Evolutionary conservation across 2,888 invertebrate genomes (phyloP), one percentile per base, ranked within the genome.

Genomic region (Fragum fragum): DNA sequence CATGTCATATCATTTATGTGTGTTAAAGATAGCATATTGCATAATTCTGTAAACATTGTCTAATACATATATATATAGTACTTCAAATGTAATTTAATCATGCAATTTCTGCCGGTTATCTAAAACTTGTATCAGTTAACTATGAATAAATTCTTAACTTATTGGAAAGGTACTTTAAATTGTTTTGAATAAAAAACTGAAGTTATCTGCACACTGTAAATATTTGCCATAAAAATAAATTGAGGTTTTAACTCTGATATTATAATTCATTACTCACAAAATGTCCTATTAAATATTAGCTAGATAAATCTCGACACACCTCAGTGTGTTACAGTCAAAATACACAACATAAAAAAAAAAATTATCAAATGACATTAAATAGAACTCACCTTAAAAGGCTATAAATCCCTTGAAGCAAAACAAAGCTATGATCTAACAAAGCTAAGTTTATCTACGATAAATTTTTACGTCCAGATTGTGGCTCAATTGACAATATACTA

Each of bases 351-450:
- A 14, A 66, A 66, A 42, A 23, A 66, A 7, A 66, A 39, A 39
- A 66, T 28, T 66, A 32, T 42, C 21, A 66, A 42, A 11, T 42
- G 66, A 39, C 42, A 42, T 66, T 39, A 66, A 66, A 42, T 42
- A 26, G n/a, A 18, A 66, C 66, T 66, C 66, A 66, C 66, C 66
- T 66, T 66, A 66, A 32, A 61, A 32, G 32, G 23, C 9, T 42
- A 42, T 66, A 66, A 42, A 66, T 66, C 66, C 66, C 66, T 32
- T 66, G 29, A 42, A 66, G 66, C 42, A 21, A 66, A 66, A 42
- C 18, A n/a, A 61, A 61, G n/a, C 61, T 28, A 42, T 26, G n/a
- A n/a, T 66, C 26, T 42, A 26, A 66, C 36, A 42, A 66, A 42
- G 42, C 11, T 1, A 16, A 47, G 47, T 14, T 66, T 39, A 42